These are phyloP conservation scores for Pelusios castaneus DNA, from an alignment of 2,113 vertebrate species.

Conservation along the genomic window DNA sequence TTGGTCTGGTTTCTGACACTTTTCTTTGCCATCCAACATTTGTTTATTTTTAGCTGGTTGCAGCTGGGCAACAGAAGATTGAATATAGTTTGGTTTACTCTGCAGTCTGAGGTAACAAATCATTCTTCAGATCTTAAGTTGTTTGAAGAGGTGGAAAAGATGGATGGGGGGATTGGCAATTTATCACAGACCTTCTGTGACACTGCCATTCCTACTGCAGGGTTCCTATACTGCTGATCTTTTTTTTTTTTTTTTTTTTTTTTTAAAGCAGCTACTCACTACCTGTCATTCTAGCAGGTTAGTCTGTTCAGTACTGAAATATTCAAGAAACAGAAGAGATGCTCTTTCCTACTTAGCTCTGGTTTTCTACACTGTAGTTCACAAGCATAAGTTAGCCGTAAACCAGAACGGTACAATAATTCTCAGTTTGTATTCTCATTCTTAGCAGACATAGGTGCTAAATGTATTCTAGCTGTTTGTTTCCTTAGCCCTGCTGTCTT, in stretches of 20 bases:
- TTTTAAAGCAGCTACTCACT: rapidly evolving
- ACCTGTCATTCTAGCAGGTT: neutral
- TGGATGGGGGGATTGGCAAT: neutral
- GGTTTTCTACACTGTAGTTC: neutral
- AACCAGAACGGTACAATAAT: neutral
- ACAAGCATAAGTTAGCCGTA: neutral
- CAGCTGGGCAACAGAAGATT: no score
- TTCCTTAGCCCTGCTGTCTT: neutral
- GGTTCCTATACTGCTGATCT: neutral
- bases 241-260: no score
- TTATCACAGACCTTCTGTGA: neutral
- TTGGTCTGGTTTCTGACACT: neutral
- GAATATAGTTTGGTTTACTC: neutral
- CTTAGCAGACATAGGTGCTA: neutral
- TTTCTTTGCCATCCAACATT: neutral
- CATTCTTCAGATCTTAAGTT: neutral
- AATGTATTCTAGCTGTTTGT: neutral
- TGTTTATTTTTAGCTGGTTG: neutral
- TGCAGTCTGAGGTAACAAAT: no score
- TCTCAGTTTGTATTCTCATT: neutral
- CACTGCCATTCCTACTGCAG: neutral
- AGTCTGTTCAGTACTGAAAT: neutral
- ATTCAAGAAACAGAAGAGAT: neutral
- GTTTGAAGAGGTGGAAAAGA: neutral
- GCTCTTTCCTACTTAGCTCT: neutral